Conservation (phyloP, 2,888 invertebrate species). For the Coremacera marginata region DNA sequence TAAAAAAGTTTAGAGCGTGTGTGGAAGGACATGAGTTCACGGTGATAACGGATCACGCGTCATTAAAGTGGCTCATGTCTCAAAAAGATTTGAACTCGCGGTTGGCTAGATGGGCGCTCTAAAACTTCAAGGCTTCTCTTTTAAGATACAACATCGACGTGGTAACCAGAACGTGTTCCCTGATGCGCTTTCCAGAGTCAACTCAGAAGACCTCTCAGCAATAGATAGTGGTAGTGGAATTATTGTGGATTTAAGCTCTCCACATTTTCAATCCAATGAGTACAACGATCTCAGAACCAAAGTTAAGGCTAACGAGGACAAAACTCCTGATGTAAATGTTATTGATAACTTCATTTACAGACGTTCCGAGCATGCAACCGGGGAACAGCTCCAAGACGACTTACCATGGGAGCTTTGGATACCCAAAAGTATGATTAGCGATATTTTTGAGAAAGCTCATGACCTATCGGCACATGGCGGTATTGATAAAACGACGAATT, state of each 20-base stretch:
- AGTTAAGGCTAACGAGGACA: not conserved
- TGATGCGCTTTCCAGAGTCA: not conserved
- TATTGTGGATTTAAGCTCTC: not conserved
- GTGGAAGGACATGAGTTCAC: not conserved
- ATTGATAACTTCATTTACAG: conserved; percentile 9
- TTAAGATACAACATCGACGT: too few species aligned
- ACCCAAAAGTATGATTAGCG: not conserved
- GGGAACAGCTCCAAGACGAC: too few species aligned
- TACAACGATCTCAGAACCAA: not conserved
- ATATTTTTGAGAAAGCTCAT: not conserved
- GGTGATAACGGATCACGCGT: too few species aligned
- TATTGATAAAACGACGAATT: conserved; percentile 11
- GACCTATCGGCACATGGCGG: conserved; percentile 12
- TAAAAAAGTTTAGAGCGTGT: not conserved
- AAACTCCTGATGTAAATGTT: conserved; percentile 8
- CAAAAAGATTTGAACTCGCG: too few species aligned
- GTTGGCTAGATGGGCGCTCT: too few species aligned
- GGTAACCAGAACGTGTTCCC: conserved; percentile 2
- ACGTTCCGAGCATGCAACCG: not conserved
- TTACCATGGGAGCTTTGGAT: too few species aligned
- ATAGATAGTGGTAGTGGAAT: not conserved
- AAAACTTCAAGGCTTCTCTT: not conserved
- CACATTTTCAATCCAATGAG: not conserved
- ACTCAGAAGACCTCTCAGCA: not conserved
- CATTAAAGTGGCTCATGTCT: too few species aligned